These are phyloP conservation scores for Synanthedon tipuliformis DNA, from an alignment of 2,888 invertebrate species.

Conservation along the genomic window DNA sequence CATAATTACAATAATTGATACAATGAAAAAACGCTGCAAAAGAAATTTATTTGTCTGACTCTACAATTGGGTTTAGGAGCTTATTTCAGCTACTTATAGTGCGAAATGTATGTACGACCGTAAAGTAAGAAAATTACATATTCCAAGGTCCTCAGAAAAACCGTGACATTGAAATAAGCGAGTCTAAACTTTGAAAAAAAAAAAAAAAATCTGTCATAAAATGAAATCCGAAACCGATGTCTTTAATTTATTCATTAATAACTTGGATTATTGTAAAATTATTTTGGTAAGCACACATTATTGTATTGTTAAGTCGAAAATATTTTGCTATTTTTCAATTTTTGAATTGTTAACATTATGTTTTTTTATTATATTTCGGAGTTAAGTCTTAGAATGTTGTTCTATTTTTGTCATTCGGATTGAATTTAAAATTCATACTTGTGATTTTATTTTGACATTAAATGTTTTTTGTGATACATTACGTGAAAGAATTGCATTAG, in stretches of 20 bases:
- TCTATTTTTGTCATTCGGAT: slow-evolving; percentile 57
- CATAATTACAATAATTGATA: no score
- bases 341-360: slow-evolving; percentile 26
- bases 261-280: slow-evolving; percentile 5
- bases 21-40: no score
- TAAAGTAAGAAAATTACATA: no score
- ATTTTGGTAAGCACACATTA: slow-evolving; percentile 17
- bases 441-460: slow-evolving; percentile 70
- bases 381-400: slow-evolving; percentile 26
- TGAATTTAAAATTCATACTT: slow-evolving; percentile 71
- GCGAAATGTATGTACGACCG: no score
- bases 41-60: no score
- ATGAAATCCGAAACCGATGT: neutral
- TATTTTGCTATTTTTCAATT: slow-evolving; percentile 22
- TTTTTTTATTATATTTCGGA: slow-evolving; percentile 17
- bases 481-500: slow-evolving; percentile 60
- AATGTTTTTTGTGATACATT: slow-evolving; percentile 69
- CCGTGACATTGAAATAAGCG: no score
- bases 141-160: no score
- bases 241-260: neutral
- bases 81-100: no score
- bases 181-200: no score
- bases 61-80: no score
- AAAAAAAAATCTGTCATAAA: neutral
- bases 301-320: slow-evolving; percentile 19